A percentile compares a stretch with the other conserved stretches of the same genome.
phyloP scores from a whole-genome alignment of 1,140 invertebrate genomes.

The Maconellicoccus hirsutus region DNA sequence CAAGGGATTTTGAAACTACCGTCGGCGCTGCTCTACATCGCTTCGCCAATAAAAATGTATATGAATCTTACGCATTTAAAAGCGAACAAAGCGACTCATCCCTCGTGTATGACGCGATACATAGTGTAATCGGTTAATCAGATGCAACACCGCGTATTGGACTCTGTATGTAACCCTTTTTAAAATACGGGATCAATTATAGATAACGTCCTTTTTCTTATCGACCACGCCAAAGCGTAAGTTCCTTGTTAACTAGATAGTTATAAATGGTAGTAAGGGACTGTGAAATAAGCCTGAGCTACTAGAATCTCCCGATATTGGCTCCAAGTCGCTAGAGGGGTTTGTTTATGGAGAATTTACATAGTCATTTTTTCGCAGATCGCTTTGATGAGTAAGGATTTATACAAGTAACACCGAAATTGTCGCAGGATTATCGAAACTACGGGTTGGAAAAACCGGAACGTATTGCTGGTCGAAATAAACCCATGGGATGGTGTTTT shows the following conservation, averaged over 20 bases:
- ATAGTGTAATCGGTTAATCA: constrained; percentile 13
- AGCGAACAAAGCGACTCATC: neutral
- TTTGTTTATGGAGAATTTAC: too few species aligned
- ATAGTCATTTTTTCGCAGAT: too few species aligned
- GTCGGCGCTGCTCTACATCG: neutral
- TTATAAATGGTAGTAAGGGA: constrained; percentile 6
- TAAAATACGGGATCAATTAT: constrained; percentile 15
- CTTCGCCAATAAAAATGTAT: neutral
- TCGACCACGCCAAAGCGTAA: neutral
- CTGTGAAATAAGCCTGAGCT: neutral
- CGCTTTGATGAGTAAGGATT: too few species aligned
- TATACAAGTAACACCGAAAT: too few species aligned
- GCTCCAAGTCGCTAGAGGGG: too few species aligned
- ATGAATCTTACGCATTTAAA: constrained; percentile 4
- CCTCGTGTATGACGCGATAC: constrained; percentile 4
- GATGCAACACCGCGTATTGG: constrained; percentile 11
- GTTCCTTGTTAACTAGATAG: constrained; percentile 7
- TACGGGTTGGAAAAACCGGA: too few species aligned
- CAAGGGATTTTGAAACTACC: constrained; percentile 18
- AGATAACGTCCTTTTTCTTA: constrained; percentile 21
- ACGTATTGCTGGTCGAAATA: too few species aligned
- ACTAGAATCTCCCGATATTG: too few species aligned
- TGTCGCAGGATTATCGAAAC: too few species aligned
- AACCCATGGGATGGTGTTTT: too few species aligned
- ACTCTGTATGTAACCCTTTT: constrained; percentile 16